phyloP scores from a whole-genome alignment of 2,113 vertebrate genomes.

The crab-eating macaque (Macaca fascicularis) region T2T-MFA8v1.1 NC_088376.1:132176001-132176500 shows the following conservation, averaged over 20 bases:
- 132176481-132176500: neutral
- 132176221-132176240: neutral
- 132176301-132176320: neutral
- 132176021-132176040: conserved; percentile 87
- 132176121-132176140: neutral
- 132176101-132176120: neutral
- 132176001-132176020: conserved; percentile 97
- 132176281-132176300: neutral
- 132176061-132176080: neutral
- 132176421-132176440: neutral
- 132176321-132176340: no score
- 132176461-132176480: neutral
- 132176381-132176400: neutral
- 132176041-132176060: conserved; percentile 92
- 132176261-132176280: no score
- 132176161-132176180: neutral
- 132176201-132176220: neutral
- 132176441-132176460: neutral
- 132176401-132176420: neutral
- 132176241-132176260: neutral
- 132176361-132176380: neutral
- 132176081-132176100: neutral
- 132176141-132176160: neutral
- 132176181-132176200: neutral
- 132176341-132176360: no score